Conservation (phyloP, 2,113 vertebrate species). For the Cebus imitator region DNA sequence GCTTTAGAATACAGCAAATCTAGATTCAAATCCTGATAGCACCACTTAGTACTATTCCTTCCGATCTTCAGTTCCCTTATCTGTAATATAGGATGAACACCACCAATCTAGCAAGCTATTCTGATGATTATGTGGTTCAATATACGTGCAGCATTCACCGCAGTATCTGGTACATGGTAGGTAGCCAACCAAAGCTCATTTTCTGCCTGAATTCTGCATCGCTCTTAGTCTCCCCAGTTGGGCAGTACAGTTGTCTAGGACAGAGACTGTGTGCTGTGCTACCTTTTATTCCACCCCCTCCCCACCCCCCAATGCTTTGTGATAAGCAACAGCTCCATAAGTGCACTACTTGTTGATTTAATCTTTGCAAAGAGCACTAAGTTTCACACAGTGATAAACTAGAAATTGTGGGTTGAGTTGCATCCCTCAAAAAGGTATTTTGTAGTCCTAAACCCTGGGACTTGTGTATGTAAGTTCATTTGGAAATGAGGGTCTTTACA, state of each 20-base stretch:
- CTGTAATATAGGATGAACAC: neutral
- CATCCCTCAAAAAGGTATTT: neutral
- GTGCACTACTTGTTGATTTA: neutral
- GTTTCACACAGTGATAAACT: neutral
- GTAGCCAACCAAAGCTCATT: neutral
- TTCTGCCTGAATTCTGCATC: neutral
- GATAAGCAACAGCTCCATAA: neutral
- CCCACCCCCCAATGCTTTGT: neutral
- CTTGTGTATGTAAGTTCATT: neutral
- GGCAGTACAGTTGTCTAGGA: neutral
- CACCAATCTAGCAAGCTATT: neutral
- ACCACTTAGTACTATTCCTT: neutral
- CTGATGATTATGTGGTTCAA: neutral
- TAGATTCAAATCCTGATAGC: neutral
- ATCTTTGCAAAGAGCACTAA: neutral
- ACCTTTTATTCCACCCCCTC: neutral
- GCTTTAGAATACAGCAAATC: conserved; percentile 24
- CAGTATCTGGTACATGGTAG: neutral
- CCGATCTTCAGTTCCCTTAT: neutral
- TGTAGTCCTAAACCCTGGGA: neutral
- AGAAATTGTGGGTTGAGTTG: neutral
- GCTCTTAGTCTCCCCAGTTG: neutral
- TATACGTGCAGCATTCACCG: neutral
- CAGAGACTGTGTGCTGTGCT: neutral
- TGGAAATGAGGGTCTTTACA: neutral